These are phyloP conservation scores for Menura novaehollandiae DNA, from an alignment of 2,113 vertebrate genomes.

Conservation along the genomic window DNA sequence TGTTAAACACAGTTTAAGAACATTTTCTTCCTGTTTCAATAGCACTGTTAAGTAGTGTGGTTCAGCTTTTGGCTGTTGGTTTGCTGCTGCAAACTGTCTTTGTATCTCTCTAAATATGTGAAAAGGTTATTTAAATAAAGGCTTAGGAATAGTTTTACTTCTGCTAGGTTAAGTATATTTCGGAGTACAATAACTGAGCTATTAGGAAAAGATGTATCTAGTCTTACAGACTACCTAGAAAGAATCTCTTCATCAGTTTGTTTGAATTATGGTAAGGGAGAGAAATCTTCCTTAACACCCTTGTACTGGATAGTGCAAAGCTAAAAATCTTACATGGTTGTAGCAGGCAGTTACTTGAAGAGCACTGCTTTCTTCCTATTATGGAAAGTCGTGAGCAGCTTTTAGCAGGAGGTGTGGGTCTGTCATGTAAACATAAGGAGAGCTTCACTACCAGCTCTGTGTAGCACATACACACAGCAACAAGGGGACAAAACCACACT, in stretches of 20 bases:
- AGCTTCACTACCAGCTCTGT: slow-evolving; percentile 3
- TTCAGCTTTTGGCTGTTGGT: background rate
- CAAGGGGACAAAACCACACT: background rate
- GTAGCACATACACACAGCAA: background rate
- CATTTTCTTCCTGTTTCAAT: background rate
- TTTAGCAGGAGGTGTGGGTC: slow-evolving; percentile 46
- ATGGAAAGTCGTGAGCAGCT: slow-evolving; percentile 22
- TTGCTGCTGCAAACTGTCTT: background rate
- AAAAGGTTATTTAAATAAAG: background rate
- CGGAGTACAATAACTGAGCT: background rate
- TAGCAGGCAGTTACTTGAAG: background rate
- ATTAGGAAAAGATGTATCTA: background rate
- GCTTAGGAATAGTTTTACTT: background rate
- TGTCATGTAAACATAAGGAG: slow-evolving; percentile 31
- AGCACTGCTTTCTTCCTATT: slow-evolving; percentile 55
- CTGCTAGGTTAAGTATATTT: background rate
- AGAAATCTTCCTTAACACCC: background rate
- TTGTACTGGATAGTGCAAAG: background rate
- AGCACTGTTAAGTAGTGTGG: background rate
- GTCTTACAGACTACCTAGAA: background rate
- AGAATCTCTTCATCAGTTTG: background rate
- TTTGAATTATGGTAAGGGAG: background rate
- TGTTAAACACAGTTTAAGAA: background rate
- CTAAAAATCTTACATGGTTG: background rate
- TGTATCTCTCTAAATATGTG: background rate